Evolutionary conservation across 2,888 invertebrate species (phyloP).

Genomic region (Epistrophe eligans): DNA sequence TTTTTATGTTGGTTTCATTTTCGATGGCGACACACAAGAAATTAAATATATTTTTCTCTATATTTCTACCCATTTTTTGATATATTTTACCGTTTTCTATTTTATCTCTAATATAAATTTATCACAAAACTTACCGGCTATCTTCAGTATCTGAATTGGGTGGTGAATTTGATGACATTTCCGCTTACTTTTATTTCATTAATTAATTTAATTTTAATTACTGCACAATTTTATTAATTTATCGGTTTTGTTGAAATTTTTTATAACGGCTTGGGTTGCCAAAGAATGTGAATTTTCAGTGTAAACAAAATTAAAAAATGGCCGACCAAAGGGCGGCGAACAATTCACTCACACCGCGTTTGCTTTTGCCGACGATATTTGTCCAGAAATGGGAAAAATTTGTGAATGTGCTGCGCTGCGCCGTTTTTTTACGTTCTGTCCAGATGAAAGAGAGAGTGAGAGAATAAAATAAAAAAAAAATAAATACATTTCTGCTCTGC

Average conservation of each 20-base stretch:
- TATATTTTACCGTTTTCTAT: conserved; percentile 22
- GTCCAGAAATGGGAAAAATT: conserved; percentile 63
- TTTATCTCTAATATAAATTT: conserved; percentile 22
- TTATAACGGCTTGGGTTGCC: conserved; percentile 35
- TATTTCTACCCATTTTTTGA: conserved; percentile 41
- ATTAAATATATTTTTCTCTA: conserved; percentile 21
- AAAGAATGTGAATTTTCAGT: conserved; percentile 57
- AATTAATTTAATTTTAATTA: conserved; percentile 21
- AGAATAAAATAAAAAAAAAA: conserved; percentile 21
- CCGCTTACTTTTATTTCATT: not conserved
- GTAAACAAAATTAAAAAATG: conserved; percentile 75
- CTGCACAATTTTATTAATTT: conserved; percentile 32
- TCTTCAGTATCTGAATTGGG: conserved; percentile 77
- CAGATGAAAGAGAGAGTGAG: conserved; percentile 66
- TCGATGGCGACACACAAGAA: conserved; percentile 39
- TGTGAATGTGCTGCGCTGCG: conserved; percentile 60
- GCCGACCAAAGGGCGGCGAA: conserved; percentile 75
- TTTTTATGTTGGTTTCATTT: conserved; percentile 50
- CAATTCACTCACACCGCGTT: conserved; percentile 72
- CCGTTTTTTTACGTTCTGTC: conserved; percentile 7
- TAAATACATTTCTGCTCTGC: conserved; percentile 55
- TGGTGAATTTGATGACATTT: conserved; percentile 75
- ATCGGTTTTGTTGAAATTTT: conserved; percentile 23
- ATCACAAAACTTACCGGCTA: conserved; percentile 71
- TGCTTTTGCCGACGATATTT: conserved; percentile 68